A percentile compares a stretch with the other conserved stretches of the same genome.
Conservation (phyloP, 2,888 invertebrate genomes). For the Nemotelus nigrinus region DNA sequence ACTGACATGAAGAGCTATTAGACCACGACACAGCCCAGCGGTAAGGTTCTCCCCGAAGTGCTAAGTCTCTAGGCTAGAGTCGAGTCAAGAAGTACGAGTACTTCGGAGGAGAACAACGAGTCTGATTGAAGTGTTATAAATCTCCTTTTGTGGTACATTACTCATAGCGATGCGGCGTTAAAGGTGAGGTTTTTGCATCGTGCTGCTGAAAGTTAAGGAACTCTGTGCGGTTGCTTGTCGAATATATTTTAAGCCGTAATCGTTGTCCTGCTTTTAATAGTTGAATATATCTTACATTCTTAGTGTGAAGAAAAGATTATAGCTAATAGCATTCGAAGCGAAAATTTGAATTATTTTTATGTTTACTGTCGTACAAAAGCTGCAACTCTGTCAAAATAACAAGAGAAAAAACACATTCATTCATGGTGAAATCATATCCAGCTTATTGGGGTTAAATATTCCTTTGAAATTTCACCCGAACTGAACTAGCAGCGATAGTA, state of each 20-base stretch:
- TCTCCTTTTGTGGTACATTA: conserved; percentile 48
- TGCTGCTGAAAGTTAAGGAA: conserved; percentile 9
- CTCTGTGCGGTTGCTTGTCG: not conserved
- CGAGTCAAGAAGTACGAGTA: not conserved
- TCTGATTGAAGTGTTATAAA: conserved; percentile 49
- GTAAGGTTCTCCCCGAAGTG: not conserved
- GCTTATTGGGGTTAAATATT: not conserved
- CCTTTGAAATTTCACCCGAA: too few relatives aligned
- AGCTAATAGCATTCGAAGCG: not conserved
- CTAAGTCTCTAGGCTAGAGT: not conserved
- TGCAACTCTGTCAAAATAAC: too few relatives aligned
- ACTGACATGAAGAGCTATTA: conserved; percentile 14
- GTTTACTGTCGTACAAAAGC: too few relatives aligned
- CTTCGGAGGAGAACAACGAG: not conserved
- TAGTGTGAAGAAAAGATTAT: too few relatives aligned
- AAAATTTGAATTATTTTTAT: not conserved
- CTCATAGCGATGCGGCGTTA: conserved; percentile 42
- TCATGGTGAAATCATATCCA: too few relatives aligned
- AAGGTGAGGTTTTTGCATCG: conserved; percentile 36
- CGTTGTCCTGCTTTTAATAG: not conserved
- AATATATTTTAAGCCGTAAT: not conserved
- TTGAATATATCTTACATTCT: too few relatives aligned
- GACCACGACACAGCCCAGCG: conserved; percentile 7
- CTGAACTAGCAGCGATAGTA: not conserved
- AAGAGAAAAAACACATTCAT: too few relatives aligned